phyloP scores from a whole-genome alignment of 2,797 vertebrate species.

The Numenius phaeopus region DNA sequence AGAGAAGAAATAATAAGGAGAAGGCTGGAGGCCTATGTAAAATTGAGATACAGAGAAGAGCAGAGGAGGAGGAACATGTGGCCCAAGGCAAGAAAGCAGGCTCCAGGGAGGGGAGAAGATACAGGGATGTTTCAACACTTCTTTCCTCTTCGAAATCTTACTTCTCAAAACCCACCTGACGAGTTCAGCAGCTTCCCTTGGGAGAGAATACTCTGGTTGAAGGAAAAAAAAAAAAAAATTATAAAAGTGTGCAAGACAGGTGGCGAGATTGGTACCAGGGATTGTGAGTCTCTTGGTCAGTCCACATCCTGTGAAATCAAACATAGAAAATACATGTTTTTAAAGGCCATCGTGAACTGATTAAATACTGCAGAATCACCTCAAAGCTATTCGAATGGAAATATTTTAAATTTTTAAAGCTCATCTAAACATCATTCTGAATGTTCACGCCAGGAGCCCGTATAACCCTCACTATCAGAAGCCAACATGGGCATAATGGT shows the following conservation, averaged over 20 bases:
- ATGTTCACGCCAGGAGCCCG: rapidly evolving
- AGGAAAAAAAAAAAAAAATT: neutral
- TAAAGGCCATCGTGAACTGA: neutral
- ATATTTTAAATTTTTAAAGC: neutral
- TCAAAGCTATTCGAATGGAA: neutral
- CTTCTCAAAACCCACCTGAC: neutral
- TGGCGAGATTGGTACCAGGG: neutral
- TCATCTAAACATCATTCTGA: neutral
- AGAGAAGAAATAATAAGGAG: neutral
- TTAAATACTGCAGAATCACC: neutral
- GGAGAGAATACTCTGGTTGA: neutral
- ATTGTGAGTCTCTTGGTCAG: neutral
- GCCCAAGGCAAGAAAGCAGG: neutral
- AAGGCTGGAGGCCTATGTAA: neutral
- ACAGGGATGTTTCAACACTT: neutral
- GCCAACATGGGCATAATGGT: neutral
- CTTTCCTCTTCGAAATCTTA: neutral
- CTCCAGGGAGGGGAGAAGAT: neutral
- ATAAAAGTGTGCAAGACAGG: neutral
- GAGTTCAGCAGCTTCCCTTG: neutral
- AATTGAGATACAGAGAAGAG: neutral
- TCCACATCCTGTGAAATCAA: neutral
- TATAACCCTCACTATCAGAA: rapidly evolving
- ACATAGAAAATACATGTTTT: neutral
- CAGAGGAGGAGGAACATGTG: neutral